A percentile compares a stretch with the other conserved stretches of the same genome.
Conservation (phyloP, 2,797 vertebrate genomes). For the Enteromius mattozi region DNA sequence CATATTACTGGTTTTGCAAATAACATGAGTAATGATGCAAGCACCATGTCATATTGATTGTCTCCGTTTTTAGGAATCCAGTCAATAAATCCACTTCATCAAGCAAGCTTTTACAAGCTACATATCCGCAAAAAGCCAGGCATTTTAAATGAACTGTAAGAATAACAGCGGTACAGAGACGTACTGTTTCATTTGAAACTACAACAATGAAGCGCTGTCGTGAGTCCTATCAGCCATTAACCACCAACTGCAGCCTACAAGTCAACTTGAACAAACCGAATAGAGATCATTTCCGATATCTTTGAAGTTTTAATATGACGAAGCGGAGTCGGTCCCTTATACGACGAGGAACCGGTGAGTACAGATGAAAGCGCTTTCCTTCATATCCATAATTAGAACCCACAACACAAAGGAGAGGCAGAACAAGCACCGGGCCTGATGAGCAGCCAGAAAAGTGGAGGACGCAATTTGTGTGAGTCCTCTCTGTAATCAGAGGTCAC, state of each 20-base stretch:
- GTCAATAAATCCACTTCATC: slow-evolving; percentile 5
- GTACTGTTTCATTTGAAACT: slow-evolving; percentile 8
- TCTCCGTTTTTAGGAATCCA: neutral
- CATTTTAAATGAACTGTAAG: neutral
- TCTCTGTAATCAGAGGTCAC: slow-evolving; percentile 70
- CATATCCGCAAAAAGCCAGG: neutral
- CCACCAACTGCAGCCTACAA: slow-evolving; percentile 8
- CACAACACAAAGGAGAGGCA: slow-evolving; percentile 57
- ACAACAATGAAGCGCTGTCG: slow-evolving; percentile 18
- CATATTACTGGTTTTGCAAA: neutral
- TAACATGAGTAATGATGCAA: neutral
- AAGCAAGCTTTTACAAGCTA: slow-evolving; percentile 13
- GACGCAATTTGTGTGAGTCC: slow-evolving; percentile 71
- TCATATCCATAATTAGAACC: slow-evolving; percentile 69
- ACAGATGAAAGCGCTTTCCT: slow-evolving; percentile 74
- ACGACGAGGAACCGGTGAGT: slow-evolving; percentile 59
- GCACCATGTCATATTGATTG: neutral
- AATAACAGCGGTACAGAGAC: neutral
- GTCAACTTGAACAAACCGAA: slow-evolving; percentile 35
- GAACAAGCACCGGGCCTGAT: slow-evolving; percentile 54
- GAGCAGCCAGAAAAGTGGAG: slow-evolving; percentile 68
- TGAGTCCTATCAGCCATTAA: slow-evolving; percentile 41
- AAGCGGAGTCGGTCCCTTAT: slow-evolving; percentile 53
- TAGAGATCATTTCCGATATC: slow-evolving; percentile 45
- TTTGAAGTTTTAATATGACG: slow-evolving; percentile 69